Evolutionary conservation across 2,888 invertebrate species (phyloP).

Genomic region (Marronus borbonicus): DNA sequence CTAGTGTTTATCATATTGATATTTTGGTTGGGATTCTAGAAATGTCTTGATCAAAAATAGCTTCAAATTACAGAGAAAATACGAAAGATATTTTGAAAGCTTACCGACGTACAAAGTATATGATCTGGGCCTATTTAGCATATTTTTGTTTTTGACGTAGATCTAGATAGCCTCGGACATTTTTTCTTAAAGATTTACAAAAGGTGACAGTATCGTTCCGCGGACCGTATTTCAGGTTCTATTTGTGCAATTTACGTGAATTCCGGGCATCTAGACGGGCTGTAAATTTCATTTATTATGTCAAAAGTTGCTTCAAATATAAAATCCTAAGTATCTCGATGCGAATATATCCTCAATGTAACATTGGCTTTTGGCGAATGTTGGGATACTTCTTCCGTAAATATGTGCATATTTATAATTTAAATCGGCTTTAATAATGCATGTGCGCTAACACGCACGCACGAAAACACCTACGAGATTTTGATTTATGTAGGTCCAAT

Average conservation of each 20-base stretch:
- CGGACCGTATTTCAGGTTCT: conserved; percentile 4
- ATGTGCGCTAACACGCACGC: neutral
- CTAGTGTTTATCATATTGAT: too few species aligned
- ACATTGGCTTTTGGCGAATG: neutral
- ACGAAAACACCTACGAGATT: too few species aligned
- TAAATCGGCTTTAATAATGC: conserved; percentile 18
- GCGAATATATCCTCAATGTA: neutral
- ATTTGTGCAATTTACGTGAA: conserved; percentile 14
- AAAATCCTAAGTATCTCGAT: conserved; percentile 5
- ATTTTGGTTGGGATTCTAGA: too few species aligned
- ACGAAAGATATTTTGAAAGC: too few species aligned
- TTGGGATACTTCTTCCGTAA: conserved; percentile 6
- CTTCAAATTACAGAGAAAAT: too few species aligned
- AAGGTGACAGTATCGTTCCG: neutral
- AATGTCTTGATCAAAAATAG: too few species aligned
- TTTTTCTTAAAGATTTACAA: neutral
- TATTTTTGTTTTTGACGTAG: too few species aligned
- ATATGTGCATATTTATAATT: conserved; percentile 6
- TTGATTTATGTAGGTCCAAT: neutral
- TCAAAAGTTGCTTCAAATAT: conserved; percentile 18
- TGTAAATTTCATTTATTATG: conserved; percentile 32
- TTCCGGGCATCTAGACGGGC: neutral
- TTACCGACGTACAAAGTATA: too few species aligned
- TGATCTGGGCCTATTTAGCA: too few species aligned
- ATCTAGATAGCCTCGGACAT: too few species aligned